Evolutionary conservation across 2,888 invertebrate genomes (phyloP).

Genomic region (Aromia moschata): DNA sequence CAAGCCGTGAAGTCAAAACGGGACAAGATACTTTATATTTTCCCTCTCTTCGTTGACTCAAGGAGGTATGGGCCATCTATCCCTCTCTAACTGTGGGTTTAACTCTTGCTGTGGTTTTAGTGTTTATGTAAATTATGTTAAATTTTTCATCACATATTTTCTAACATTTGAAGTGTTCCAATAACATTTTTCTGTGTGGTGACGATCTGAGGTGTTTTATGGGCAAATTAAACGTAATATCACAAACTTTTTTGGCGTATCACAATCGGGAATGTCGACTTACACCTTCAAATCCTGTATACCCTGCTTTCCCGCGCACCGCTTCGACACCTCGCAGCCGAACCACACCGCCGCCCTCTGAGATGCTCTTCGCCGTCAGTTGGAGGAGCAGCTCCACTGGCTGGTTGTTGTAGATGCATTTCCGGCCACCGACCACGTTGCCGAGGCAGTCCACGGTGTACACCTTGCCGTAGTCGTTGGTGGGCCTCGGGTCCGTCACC

Average conservation of each 20-base stretch:
- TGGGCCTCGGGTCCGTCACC: conserved; percentile 84
- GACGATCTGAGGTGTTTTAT: too few species aligned
- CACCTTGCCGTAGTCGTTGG: conserved; percentile 79
- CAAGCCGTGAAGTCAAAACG: too few species aligned
- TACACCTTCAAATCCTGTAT: conserved; percentile 80
- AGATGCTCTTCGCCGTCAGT: conserved; percentile 79
- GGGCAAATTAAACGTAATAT: too few species aligned
- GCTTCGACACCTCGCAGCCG: conserved; percentile 87
- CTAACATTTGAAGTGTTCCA: too few species aligned
- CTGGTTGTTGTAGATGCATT: conserved; percentile 88
- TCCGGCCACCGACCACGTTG: conserved; percentile 84
- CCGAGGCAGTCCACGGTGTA: conserved; percentile 90
- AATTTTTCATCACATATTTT: too few species aligned
- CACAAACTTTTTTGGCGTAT: not conserved
- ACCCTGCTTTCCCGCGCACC: conserved; percentile 81
- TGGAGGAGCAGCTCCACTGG: conserved; percentile 80
- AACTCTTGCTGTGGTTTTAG: too few species aligned
- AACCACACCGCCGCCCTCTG: conserved; percentile 90
- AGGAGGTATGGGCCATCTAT: too few species aligned
- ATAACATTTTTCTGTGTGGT: too few species aligned
- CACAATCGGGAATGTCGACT: conserved; percentile 57
- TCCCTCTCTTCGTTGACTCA: too few species aligned
- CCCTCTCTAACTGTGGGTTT: too few species aligned
- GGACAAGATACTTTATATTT: too few species aligned
- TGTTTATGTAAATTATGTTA: too few species aligned